A percentile compares a stretch with the other conserved stretches of the same genome.
These are phyloP conservation scores for Plebejus anna DNA, from an alignment of 2,888 invertebrate species.

Conservation along the genomic window DNA sequence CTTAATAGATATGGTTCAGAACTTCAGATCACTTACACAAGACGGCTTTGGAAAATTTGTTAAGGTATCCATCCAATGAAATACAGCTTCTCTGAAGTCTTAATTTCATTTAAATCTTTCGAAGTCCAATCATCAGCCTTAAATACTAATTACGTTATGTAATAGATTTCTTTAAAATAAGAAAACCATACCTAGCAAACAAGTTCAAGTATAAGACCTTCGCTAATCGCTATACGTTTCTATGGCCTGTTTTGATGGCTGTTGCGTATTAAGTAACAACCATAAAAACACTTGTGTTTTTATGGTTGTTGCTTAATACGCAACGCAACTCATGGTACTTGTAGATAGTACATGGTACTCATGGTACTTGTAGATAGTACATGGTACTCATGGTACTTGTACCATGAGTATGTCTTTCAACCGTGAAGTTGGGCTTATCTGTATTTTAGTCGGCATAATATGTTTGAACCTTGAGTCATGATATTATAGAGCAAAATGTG, in stretches of 20 bases:
- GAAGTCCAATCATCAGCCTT: too few relatives aligned
- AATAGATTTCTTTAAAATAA: too few relatives aligned
- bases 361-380: too few relatives aligned
- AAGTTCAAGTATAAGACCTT: not conserved
- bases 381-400: not conserved
- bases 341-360: too few relatives aligned
- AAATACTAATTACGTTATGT: too few relatives aligned
- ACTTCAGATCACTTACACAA: not conserved
- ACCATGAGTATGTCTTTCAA: conserved; percentile 10
- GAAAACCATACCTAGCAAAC: too few relatives aligned
- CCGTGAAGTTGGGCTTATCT: conserved; percentile 18
- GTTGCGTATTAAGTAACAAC: not conserved
- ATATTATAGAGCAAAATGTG: conserved; percentile 20
- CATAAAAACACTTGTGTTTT: conserved; percentile 11
- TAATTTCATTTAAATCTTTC: too few relatives aligned
- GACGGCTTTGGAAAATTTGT: not conserved
- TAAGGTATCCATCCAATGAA: too few relatives aligned
- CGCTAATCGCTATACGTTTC: not conserved
- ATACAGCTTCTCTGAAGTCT: too few relatives aligned
- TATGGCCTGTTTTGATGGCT: not conserved
- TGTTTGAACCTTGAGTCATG: conserved; percentile 10
- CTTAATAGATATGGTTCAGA: not conserved
- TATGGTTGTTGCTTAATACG: not conserved
- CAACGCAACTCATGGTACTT: too few relatives aligned
- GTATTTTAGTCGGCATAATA: not conserved